Evolutionary conservation across 2,888 invertebrate genomes (phyloP).

Genomic region (Sphinx pinastri): DNA sequence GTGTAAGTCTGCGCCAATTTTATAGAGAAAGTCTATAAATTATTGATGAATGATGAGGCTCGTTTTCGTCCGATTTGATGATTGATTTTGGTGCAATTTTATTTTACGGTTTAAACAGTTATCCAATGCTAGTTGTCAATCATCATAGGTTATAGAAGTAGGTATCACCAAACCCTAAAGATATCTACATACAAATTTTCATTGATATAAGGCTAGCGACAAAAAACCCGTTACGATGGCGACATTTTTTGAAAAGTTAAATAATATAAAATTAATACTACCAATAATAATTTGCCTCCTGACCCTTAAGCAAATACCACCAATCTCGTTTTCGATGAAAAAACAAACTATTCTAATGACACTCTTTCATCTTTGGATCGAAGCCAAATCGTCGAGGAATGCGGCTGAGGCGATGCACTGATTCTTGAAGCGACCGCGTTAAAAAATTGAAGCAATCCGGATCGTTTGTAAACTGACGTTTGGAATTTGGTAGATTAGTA

Average conservation of each 20-base stretch:
- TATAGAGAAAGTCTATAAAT: background rate
- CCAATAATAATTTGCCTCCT: background rate
- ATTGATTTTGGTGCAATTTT: too few species aligned
- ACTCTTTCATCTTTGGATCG: slow-evolving; percentile 18
- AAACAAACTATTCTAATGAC: slow-evolving; percentile 20
- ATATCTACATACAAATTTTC: too few species aligned
- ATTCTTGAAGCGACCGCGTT: slow-evolving; percentile 7
- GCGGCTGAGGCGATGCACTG: background rate
- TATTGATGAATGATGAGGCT: background rate
- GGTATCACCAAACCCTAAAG: too few species aligned
- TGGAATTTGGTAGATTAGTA: background rate
- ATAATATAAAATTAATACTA: too few species aligned
- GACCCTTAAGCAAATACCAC: background rate
- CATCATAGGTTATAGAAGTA: too few species aligned
- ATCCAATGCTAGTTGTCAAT: too few species aligned
- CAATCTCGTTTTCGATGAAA: slow-evolving; percentile 12
- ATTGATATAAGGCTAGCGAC: too few species aligned
- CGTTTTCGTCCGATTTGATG: too few species aligned
- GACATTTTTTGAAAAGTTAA: too few species aligned
- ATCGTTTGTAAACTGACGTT: slow-evolving; percentile 7
- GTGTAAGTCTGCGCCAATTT: background rate
- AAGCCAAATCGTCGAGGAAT: slow-evolving; percentile 9
- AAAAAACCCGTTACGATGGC: too few species aligned
- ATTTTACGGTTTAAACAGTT: too few species aligned
- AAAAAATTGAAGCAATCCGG: background rate